These are phyloP conservation scores for Syngnathus acus DNA, from an alignment of 2,797 vertebrate species.

Conservation along the genomic window DNA sequence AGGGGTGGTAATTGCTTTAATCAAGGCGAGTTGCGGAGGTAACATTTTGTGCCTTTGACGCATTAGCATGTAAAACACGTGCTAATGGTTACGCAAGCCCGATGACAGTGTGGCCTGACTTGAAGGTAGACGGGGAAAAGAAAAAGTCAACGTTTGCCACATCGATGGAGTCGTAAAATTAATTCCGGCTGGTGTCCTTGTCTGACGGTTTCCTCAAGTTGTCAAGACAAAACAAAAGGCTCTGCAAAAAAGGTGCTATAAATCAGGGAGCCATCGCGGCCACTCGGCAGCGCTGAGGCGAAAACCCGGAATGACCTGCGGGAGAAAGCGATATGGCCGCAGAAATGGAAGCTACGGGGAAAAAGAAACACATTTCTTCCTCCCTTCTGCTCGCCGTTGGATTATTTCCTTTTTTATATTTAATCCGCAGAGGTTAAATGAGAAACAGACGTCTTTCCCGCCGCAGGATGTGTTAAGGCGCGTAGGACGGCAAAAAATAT, in stretches of 20 bases:
- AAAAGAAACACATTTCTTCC: not conserved
- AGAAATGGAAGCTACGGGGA: not conserved
- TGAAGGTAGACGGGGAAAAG: not conserved
- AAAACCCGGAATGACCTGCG: not conserved
- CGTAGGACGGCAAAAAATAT: not conserved
- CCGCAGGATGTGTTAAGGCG: not conserved
- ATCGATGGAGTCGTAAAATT: not conserved
- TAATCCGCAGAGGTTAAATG: not conserved
- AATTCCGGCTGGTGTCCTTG: not conserved
- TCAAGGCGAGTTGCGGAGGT: constrained; percentile 1
- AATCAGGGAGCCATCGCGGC: not conserved
- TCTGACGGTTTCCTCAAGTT: not conserved
- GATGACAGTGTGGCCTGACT: not conserved
- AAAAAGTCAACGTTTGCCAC: not conserved
- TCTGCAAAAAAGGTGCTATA: not conserved
- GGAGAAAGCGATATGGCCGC: not conserved
- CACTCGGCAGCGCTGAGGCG: not conserved
- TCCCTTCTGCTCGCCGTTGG: not conserved
- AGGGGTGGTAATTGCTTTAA: constrained; percentile 8
- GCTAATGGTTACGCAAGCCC: not conserved
- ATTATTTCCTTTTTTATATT: not conserved
- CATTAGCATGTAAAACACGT: not conserved
- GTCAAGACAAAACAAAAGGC: not conserved
- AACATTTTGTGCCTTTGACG: constrained; percentile 2
- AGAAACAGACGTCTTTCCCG: not conserved